A percentile compares a stretch with the other conserved stretches of the same genome.
These are phyloP conservation scores for Blastomussa wellsi DNA, from an alignment of 92 coral and sea anemone genomes.

Conservation along the genomic window DNA sequence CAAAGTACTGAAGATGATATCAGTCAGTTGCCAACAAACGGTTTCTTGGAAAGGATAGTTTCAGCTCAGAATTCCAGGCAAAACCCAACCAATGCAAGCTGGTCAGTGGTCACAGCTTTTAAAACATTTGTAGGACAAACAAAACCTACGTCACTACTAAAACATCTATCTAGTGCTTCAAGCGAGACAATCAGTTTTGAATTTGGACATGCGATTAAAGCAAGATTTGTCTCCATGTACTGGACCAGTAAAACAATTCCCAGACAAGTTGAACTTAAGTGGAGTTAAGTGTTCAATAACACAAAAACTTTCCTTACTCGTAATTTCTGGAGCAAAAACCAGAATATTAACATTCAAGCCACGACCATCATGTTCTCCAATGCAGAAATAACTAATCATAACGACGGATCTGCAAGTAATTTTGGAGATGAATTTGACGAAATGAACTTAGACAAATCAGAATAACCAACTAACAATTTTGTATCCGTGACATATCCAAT, in stretches of 20 bases:
- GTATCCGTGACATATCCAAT: constrained; percentile 37
- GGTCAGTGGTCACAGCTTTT: background rate
- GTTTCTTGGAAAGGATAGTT: constrained; percentile 41
- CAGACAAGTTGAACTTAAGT: constrained; percentile 42
- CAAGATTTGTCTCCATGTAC: constrained; percentile 37
- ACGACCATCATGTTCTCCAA: constrained; percentile 33
- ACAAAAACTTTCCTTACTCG: constrained; percentile 27
- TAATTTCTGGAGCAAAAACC: constrained; percentile 20
- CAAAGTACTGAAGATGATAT: constrained; percentile 27
- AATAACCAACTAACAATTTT: constrained; percentile 26
- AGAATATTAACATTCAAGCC: constrained; percentile 27
- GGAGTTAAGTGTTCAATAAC: constrained; percentile 36
- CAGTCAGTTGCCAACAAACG: constrained; percentile 26
- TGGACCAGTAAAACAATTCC: constrained; percentile 46
- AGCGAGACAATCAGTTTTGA: constrained; percentile 17
- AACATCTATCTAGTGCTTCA: constrained; percentile 42
- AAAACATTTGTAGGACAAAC: constrained; percentile 46
- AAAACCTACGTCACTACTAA: constrained; percentile 12
- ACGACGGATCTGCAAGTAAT: background rate
- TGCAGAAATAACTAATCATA: too few relatives aligned
- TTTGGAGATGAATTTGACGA: constrained; percentile 21
- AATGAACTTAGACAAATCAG: constrained; percentile 39
- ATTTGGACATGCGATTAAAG: constrained; percentile 40
- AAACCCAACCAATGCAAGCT: constrained; percentile 55
- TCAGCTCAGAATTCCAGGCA: constrained; percentile 40